Conservation (phyloP, 2,797 vertebrate genomes). For the Aplochiton taeniatus region DNA sequence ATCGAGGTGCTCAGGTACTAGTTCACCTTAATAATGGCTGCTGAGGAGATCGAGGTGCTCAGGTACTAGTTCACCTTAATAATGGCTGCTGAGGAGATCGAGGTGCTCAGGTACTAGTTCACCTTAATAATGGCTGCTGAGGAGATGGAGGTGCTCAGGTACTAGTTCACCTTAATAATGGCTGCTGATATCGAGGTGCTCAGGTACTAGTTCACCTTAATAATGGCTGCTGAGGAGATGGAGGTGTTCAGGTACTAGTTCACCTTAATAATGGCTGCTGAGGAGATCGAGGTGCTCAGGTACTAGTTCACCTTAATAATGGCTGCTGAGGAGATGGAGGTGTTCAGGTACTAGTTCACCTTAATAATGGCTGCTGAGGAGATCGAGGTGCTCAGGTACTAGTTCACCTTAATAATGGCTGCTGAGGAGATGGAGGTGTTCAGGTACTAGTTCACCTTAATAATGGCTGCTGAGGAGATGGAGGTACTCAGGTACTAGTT, state of each 20-base stretch:
- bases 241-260: constrained; percentile 89
- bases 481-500: constrained; percentile 89
- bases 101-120: constrained; percentile 88
- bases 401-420: constrained; percentile 46
- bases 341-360: constrained; percentile 82
- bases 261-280: constrained; percentile 63
- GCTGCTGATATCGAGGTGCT: constrained; percentile 94
- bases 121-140: constrained; percentile 72
- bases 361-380: constrained; percentile 81
- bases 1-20: constrained; percentile 94
- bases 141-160: constrained; percentile 98
- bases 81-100: constrained; percentile 87
- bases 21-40: constrained; percentile 47
- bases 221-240: constrained; percentile 86
- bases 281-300: constrained; percentile 98
- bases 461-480: constrained; percentile 86
- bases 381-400: constrained; percentile 94
- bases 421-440: constrained; percentile 96
- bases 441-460: constrained; percentile 72
- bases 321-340: constrained; percentile 92
- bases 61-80: constrained; percentile 71
- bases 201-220: constrained; percentile 72
- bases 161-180: too few species aligned
- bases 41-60: constrained; percentile 96
- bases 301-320: constrained; percentile 37